Evolutionary conservation across 2,888 invertebrate species (phyloP), one percentile per base, ranked within the genome.

Genomic region (Nycteola revayana): DNA sequence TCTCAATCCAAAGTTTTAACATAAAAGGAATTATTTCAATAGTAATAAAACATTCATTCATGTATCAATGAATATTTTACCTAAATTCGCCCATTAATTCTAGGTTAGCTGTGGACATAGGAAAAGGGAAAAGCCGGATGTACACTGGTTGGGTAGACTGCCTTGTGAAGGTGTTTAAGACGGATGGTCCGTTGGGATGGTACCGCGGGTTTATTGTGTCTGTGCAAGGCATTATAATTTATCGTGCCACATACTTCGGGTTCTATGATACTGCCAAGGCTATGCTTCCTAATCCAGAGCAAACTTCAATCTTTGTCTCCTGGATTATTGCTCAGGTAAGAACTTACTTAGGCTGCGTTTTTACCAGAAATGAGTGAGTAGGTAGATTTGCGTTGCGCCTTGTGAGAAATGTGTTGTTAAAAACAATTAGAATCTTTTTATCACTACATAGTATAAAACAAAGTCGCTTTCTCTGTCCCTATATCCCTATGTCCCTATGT

Each of bases 181-280:
- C 93, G 43, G 97, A 98, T 73, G 98, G 97, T 31, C 76, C 94
- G 1, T 71, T 89, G 33, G 98, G 98, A 44, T 89, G 96, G 50
- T 98, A 98, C 90, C 92, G 96, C 70, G 98, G 98, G 32, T 97
- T 98, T 85, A 89, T 95, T 54, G 97, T 98, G 43, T 98, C 97
- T 18, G 97, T 98, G 40, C 97, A 97, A 89, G 97, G 97, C 71
- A 97, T 97, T 78, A 94, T 98, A 72, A 97, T 98, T 75, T 98
- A 98, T 89, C 94, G 97, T 71, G 97, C 97, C 18, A 94, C 96
- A 29, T 98, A 97, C 91, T 98, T 98, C 79, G 97, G 98, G 40
- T 94, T 95, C 89, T 98, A 94, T 80, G 98, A 98, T 79, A 97
- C 97, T 32, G 96, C 96, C 57, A 95, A 96, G 76, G 95, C 94